These are phyloP conservation scores for Cyclophora punctaria DNA, from an alignment of 2,888 invertebrate species.

Conservation along the genomic window DNA sequence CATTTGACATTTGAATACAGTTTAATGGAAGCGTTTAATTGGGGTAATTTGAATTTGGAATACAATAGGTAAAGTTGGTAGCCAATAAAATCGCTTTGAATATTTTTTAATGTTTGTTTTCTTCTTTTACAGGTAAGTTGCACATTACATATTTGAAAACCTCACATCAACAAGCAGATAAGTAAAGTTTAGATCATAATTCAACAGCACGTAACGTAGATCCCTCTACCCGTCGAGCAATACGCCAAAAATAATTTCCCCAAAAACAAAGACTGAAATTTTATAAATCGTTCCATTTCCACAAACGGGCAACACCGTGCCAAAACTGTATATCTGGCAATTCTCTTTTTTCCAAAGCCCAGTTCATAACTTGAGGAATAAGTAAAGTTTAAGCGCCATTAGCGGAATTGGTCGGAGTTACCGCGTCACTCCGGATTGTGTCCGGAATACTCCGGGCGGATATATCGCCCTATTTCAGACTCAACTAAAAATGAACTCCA, in stretches of 20 bases:
- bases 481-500: background rate
- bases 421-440: conserved; percentile 16
- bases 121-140: conserved; percentile 8
- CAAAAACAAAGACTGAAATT: conserved; percentile 3
- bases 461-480: background rate
- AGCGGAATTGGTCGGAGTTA: conserved; percentile 50
- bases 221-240: background rate
- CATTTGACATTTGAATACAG: conserved; percentile 34
- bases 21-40: conserved; percentile 14
- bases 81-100: background rate
- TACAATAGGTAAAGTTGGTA: background rate
- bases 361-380: conserved; percentile 45
- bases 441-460: background rate
- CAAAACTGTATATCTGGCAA: conserved; percentile 16
- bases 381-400: conserved; percentile 60
- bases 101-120: background rate
- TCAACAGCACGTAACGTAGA: no score
- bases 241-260: conserved; percentile 1
- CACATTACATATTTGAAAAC: no score
- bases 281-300: background rate
- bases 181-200: no score
- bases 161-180: background rate
- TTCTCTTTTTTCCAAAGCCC: conserved; percentile 26
- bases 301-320: conserved; percentile 1
- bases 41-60: conserved; percentile 7